These are phyloP conservation scores for Gallinago media DNA, from an alignment of 2,113 vertebrate species.

Conservation along the genomic window DNA sequence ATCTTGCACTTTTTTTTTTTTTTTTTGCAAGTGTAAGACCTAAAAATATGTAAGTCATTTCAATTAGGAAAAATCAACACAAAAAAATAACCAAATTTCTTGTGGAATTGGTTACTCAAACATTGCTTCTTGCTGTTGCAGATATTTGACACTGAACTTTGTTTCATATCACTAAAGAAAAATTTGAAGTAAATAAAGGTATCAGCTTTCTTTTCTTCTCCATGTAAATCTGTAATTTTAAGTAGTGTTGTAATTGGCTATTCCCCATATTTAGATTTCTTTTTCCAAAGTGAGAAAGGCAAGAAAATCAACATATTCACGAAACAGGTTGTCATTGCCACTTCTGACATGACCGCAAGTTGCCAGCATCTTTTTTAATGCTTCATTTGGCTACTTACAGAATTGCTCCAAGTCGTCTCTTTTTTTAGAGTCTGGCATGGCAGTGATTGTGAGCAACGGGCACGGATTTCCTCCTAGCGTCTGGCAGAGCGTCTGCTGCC, in stretches of 20 bases:
- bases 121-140: not conserved
- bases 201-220: not conserved
- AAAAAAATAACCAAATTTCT: too few relatives aligned
- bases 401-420: constrained; percentile 82
- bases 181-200: not conserved
- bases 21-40: not conserved
- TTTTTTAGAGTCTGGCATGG: constrained; percentile 80
- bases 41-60: not conserved
- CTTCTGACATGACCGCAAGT: not conserved
- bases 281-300: not conserved
- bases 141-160: not conserved
- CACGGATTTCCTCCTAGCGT: constrained; percentile 88
- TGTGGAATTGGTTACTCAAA: not conserved
- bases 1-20: not conserved
- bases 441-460: constrained; percentile 92
- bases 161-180: not conserved
- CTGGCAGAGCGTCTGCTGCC: constrained; percentile 82
- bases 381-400: constrained; percentile 80
- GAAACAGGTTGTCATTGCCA: not conserved
- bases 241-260: not conserved
- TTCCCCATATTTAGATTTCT: not conserved
- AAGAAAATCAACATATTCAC: not conserved
- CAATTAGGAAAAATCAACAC: not conserved
- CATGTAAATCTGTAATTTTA: not conserved
- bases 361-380: not conserved